Percentiles rank a stretch among this genome's conserved stretches.
These are phyloP conservation scores for Ancistrus triradiatus DNA, from an alignment of 2,113 vertebrate genomes.

Conservation along the genomic window DNA sequence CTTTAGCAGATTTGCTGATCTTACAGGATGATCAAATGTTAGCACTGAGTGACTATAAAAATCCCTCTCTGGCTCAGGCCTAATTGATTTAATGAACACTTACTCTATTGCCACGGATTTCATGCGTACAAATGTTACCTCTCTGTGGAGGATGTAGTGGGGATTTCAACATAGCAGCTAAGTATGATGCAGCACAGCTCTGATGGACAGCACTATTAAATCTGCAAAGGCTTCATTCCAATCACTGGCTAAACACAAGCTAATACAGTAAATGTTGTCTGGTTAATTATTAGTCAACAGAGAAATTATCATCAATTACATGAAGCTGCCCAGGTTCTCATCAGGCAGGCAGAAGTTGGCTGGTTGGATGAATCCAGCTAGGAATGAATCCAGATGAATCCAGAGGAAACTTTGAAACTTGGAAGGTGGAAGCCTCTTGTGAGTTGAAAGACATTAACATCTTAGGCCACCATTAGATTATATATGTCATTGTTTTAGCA, in stretches of 20 bases:
- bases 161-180: not conserved
- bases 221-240: not conserved
- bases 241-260: conserved; percentile 21
- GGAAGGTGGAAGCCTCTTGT: too few relatives aligned
- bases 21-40: conserved; percentile 13
- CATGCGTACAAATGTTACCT: conserved; percentile 38
- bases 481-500: too few relatives aligned
- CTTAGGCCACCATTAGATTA: too few relatives aligned
- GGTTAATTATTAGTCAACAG: too few relatives aligned
- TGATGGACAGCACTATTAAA: not conserved
- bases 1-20: conserved; percentile 15
- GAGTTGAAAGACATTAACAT: too few relatives aligned
- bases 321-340: too few relatives aligned
- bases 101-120: conserved; percentile 16
- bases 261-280: too few relatives aligned
- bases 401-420: too few relatives aligned
- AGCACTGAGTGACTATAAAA: conserved; percentile 15
- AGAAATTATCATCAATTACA: too few relatives aligned
- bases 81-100: conserved; percentile 36
- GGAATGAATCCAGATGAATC: too few relatives aligned
- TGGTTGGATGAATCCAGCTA: too few relatives aligned
- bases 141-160: conserved; percentile 7
- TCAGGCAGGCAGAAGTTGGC: too few relatives aligned
- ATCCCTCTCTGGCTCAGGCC: not conserved
- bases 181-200: not conserved